Conservation (phyloP, 2,797 vertebrate genomes). For the Valencia hispanica region DNA sequence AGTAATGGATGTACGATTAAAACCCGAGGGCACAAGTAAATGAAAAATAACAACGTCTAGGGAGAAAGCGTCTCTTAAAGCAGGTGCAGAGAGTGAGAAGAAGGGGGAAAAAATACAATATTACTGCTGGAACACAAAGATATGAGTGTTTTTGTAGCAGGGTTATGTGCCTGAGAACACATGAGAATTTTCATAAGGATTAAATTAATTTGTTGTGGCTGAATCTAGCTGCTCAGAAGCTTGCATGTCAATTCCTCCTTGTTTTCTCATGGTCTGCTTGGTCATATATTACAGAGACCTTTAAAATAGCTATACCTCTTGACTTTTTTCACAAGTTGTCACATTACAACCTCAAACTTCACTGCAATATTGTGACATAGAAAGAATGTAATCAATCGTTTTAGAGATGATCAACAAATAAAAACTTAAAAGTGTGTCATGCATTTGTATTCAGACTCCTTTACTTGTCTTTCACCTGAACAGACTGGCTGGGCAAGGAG, state of each 20-base stretch:
- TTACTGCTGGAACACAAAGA: constrained; percentile 67
- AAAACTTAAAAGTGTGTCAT: background rate
- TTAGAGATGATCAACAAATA: background rate
- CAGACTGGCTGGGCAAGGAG: background rate
- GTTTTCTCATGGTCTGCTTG: constrained; percentile 57
- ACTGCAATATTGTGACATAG: background rate
- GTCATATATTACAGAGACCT: constrained; percentile 26
- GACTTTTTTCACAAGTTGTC: background rate
- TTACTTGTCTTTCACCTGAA: background rate
- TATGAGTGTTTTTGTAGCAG: constrained; percentile 70
- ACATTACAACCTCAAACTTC: background rate
- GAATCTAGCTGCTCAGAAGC: constrained; percentile 50
- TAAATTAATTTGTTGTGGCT: constrained; percentile 76
- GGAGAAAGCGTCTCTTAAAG: constrained; percentile 71
- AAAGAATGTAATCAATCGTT: background rate
- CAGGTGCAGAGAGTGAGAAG: constrained; percentile 71
- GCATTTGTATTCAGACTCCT: background rate
- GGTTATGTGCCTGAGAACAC: constrained; percentile 75
- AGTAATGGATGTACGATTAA: constrained; percentile 82
- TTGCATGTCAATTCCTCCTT: constrained; percentile 41
- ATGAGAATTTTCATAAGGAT: constrained; percentile 72
- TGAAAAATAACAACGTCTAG: constrained; percentile 84
- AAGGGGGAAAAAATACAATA: constrained; percentile 65
- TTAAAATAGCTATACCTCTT: background rate
- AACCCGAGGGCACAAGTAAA: constrained; percentile 83